Base-by-base conservation (phyloP, 1,140 invertebrate species). In the Protaetia brevitarsis region DNA sequence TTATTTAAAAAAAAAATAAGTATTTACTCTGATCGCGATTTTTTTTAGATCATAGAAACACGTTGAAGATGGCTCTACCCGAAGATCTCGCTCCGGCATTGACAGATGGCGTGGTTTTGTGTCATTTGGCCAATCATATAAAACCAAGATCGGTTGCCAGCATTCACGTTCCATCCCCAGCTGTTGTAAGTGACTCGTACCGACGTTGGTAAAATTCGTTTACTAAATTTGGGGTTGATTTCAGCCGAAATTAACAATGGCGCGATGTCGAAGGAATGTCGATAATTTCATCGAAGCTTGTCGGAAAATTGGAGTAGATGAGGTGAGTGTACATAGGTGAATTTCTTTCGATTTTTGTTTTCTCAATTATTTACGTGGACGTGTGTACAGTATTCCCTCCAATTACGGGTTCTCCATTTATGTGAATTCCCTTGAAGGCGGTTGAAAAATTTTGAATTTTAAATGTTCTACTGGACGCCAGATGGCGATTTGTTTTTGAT, bases 211-310 rank as follows among this genome's bases (percentile, higher is more conserved):
- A 51, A n/a, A 51, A 19, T 23, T 1, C 37, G 11, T 21, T n/a
- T n/a, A 28, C n/a, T 59, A 11, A 63, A n/a, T n/a, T n/a, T 28
- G 5, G n/a, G 30, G 74, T 70, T 77, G 75, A 77, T 85, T 84
- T 56, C 79, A 96, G 94, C 94, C 95, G 51, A 96, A 96, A 79
- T 80, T 97, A 65, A 94, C 94, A 19, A 91, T 95, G 87, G 93
- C 95, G 7, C 87, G 95, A 74, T 96, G 94, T 83, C 84, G 94
- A 74, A 85, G 93, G 74, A 97, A 97, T 81, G 94, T 97, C 11
- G 95, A 97, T 76, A 97, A 97, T 81, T 97, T 97, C 76, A 80
- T 97, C 67, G 93, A 96, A 74, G 95, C 95, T 11, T 97, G 95
- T 82, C 85, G 92, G 65, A 92, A 87, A 78, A 94, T 97, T 71